phyloP scores from a whole-genome alignment of 2,797 vertebrate species.

The Neostethus bicornis region DNA sequence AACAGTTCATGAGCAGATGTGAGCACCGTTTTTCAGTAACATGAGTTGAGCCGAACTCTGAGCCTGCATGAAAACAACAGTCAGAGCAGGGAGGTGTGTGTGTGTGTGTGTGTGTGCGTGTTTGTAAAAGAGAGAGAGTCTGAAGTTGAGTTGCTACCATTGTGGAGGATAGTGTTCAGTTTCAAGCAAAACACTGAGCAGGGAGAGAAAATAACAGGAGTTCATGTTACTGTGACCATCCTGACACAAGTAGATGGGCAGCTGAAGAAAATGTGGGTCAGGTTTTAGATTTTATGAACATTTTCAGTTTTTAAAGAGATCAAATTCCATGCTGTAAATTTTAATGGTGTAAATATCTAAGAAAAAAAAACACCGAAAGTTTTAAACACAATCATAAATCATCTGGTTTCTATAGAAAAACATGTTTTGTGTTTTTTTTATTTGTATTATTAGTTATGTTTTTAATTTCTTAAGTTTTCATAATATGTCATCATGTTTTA shows the following conservation, averaged over 20 bases:
- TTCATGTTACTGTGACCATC: slow-evolving; percentile 48
- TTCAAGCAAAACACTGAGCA: slow-evolving; percentile 59
- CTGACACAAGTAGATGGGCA: slow-evolving; percentile 41
- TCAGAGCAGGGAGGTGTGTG: slow-evolving; percentile 2
- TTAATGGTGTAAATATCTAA: not conserved
- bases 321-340: not conserved
- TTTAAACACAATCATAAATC: too few relatives aligned
- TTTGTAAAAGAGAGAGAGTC: too few relatives aligned
- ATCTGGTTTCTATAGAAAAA: too few relatives aligned
- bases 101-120: slow-evolving; percentile 3
- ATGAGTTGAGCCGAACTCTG: slow-evolving; percentile 51
- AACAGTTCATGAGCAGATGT: slow-evolving; percentile 53
- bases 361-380: too few relatives aligned
- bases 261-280: slow-evolving; percentile 17
- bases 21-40: slow-evolving; percentile 33
- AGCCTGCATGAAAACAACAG: slow-evolving; percentile 20
- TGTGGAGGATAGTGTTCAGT: slow-evolving; percentile 49
- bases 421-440: too few relatives aligned
- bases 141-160: slow-evolving; percentile 15
- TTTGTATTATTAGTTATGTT: too few relatives aligned
- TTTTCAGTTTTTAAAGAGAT: not conserved
- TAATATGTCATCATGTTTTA: too few relatives aligned
- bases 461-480: too few relatives aligned
- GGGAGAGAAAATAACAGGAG: slow-evolving; percentile 44
- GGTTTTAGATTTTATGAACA: slow-evolving; percentile 24